Percentiles rank a stretch among this genome's conserved stretches.
These are phyloP conservation scores for Panopea generosa DNA, from an alignment of 2,888 invertebrate genomes.

Conservation along the genomic window DNA sequence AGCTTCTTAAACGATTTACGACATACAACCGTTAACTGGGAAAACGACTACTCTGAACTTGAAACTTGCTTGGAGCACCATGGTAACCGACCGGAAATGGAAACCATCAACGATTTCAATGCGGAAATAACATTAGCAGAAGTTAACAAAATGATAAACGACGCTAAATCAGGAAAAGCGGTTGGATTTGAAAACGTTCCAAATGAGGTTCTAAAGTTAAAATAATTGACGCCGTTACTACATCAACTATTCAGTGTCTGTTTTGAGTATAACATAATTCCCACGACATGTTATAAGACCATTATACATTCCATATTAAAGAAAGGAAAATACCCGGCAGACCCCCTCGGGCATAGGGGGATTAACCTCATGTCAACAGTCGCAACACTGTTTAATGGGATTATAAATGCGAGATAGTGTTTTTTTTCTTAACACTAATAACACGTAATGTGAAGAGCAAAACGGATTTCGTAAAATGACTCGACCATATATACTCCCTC, in stretches of 20 bases:
- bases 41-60: no score
- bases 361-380: not conserved
- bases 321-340: not conserved
- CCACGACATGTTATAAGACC: conserved; percentile 4
- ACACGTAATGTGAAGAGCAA: conserved; percentile 2
- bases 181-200: conserved; percentile 6
- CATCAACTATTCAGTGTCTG: not conserved
- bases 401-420: not conserved
- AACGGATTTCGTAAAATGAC: conserved; percentile 16
- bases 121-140: not conserved
- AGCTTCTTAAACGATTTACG: no score
- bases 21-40: no score
- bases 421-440: not conserved
- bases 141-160: not conserved
- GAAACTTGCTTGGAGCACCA: no score
- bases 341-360: not conserved
- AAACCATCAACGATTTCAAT: not conserved
- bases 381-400: not conserved
- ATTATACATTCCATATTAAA: conserved; percentile 7
- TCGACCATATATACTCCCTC: conserved; percentile 11
- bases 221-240: not conserved
- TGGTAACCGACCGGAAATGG: no score
- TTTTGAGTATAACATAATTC: conserved; percentile 1
- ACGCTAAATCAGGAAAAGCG: conserved; percentile 7
- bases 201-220: not conserved